Evolutionary conservation across 92 coral and sea anemone species (phyloP).

Genomic region (Desmophyllum pertusum): DNA sequence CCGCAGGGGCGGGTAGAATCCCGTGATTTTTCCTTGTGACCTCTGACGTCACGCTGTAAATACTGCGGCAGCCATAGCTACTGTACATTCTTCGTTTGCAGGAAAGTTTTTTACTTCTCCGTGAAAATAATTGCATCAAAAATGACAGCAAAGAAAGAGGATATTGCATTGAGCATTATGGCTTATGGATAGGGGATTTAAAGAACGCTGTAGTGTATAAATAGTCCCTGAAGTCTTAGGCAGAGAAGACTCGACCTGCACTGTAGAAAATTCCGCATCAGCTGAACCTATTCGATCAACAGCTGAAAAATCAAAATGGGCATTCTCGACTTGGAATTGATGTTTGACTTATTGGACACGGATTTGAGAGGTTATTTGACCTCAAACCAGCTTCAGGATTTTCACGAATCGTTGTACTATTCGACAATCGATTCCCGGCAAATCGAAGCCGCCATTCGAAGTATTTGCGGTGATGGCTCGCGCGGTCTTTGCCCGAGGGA

Average conservation of each 20-base stretch:
- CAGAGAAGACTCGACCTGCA: background rate
- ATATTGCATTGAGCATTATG: background rate
- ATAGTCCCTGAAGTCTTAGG: background rate
- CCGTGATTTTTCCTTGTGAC: background rate
- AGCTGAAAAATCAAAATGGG: slow-evolving; percentile 93
- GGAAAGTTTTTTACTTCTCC: slow-evolving; percentile 15
- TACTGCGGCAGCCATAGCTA: slow-evolving; percentile 57
- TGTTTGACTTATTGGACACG: slow-evolving; percentile 94
- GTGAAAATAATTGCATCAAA: background rate
- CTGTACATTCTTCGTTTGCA: slow-evolving; percentile 25
- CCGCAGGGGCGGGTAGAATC: slow-evolving; percentile 19
- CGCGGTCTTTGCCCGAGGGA: slow-evolving; percentile 86
- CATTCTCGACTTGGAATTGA: slow-evolving; percentile 86
- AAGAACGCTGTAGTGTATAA: background rate
- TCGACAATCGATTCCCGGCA: slow-evolving; percentile 80
- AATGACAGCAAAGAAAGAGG: background rate
- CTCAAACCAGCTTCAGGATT: slow-evolving; percentile 79
- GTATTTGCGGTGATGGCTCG: slow-evolving; percentile 84
- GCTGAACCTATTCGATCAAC: background rate
- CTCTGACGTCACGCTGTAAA: slow-evolving; percentile 56
- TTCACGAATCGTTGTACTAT: slow-evolving; percentile 79
- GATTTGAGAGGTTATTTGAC: slow-evolving; percentile 78
- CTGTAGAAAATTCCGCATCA: background rate
- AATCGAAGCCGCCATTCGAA: slow-evolving; percentile 80
- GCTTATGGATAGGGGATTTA: background rate